Conservation (phyloP, 1,140 invertebrate species). For the Heliconius eleuchia region DNA sequence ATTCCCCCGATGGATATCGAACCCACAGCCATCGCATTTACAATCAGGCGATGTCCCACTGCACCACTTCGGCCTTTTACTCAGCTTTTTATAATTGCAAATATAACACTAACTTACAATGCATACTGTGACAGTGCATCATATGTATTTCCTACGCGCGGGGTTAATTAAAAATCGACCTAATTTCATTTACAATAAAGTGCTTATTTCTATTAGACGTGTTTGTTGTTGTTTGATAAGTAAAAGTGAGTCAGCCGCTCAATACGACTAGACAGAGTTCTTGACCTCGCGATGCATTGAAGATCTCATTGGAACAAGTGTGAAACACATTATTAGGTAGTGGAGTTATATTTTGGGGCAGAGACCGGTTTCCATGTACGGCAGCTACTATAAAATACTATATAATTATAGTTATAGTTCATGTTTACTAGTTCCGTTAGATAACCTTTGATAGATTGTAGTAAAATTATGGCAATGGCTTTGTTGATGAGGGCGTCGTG, state of each 20-base stretch:
- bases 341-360: not conserved
- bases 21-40: not conserved
- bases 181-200: not conserved
- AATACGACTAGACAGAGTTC: conserved; percentile 30
- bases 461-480: not conserved
- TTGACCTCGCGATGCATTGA: conserved; percentile 25
- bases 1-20: not conserved
- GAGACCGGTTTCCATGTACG: not conserved
- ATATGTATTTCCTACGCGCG: not conserved
- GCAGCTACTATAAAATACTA: not conserved
- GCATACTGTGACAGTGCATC: not conserved
- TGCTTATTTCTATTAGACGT: not conserved
- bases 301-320: conserved; percentile 25
- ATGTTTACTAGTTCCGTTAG: not conserved
- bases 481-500: too few species aligned
- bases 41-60: not conserved
- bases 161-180: not conserved
- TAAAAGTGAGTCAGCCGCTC: conserved; percentile 33
- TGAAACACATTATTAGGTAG: conserved; percentile 14
- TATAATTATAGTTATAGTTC: not conserved
- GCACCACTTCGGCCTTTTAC: not conserved
- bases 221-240: conserved; percentile 23
- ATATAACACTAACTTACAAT: conserved; percentile 2
- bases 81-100: not conserved
- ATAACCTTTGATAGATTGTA: not conserved